Evolutionary conservation across 2,797 vertebrate genomes (phyloP).

Genomic region (Odontamblyopus lacepedii): DNA sequence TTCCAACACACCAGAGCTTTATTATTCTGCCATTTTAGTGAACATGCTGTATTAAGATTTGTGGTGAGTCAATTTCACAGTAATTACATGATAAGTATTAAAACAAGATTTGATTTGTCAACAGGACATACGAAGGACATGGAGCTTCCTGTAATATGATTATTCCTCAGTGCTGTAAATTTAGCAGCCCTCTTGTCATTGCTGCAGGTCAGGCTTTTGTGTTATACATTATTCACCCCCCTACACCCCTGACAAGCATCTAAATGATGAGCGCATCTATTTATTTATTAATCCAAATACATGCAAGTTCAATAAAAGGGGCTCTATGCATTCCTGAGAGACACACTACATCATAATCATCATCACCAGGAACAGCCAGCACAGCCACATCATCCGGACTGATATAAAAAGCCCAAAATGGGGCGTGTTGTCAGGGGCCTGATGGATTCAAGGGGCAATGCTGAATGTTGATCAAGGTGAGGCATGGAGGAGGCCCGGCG

Average conservation of each 20-base stretch:
- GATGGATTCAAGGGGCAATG: slow-evolving; percentile 71
- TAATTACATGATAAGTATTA: slow-evolving; percentile 18
- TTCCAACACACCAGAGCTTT: background rate
- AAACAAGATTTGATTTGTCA: slow-evolving; percentile 9
- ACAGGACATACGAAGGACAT: slow-evolving; percentile 39
- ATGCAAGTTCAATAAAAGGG: slow-evolving; percentile 55
- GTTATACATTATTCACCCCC: slow-evolving; percentile 42
- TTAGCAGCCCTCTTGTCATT: slow-evolving; percentile 18
- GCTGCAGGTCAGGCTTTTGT: slow-evolving; percentile 35
- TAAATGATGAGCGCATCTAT: slow-evolving; percentile 50
- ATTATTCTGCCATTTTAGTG: background rate
- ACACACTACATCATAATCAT: slow-evolving; percentile 58
- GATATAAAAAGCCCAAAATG: slow-evolving; percentile 66
- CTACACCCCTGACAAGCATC: slow-evolving; percentile 36
- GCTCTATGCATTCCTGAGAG: slow-evolving; percentile 38
- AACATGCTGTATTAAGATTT: background rate
- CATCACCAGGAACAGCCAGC: slow-evolving; percentile 33
- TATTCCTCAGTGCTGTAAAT: slow-evolving; percentile 31
- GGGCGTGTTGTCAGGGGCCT: slow-evolving; percentile 66
- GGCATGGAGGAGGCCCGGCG: slow-evolving; percentile 70
- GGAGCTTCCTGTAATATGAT: slow-evolving; percentile 27
- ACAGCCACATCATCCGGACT: slow-evolving; percentile 54
- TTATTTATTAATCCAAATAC: slow-evolving; percentile 65
- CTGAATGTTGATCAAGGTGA: slow-evolving; percentile 81
- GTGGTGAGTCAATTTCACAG: slow-evolving; percentile 22